Conservation (phyloP, 2,888 invertebrate species). For the Callosobruchus maculatus region DNA sequence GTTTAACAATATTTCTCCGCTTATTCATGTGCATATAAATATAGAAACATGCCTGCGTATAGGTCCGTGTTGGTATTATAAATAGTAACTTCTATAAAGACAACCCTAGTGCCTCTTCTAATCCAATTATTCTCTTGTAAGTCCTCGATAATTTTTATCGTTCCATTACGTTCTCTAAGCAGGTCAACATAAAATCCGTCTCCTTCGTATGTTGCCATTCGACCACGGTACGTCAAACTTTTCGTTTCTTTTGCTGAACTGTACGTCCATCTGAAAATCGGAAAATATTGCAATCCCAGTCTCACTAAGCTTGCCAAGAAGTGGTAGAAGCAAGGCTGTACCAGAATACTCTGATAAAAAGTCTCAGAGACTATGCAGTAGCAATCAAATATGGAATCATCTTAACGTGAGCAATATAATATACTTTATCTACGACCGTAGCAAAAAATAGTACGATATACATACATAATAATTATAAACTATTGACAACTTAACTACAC, state of each 20-base stretch:
- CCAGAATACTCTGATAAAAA: no score
- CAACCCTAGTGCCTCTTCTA: conserved; percentile 61
- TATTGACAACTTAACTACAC: no score
- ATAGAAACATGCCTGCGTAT: conserved; percentile 14
- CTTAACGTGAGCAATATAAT: no score
- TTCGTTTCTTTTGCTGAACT: conserved; percentile 42
- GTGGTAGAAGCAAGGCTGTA: no score
- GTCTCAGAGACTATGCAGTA: no score
- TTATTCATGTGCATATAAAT: no score
- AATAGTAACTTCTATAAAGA: conserved; percentile 68
- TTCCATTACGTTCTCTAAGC: conserved; percentile 43
- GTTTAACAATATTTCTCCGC: no score
- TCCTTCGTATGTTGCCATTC: conserved; percentile 53
- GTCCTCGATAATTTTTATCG: conserved; percentile 47
- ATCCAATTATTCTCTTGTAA: conserved; percentile 64
- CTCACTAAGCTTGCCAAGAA: background rate
- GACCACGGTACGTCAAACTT: conserved; percentile 50
- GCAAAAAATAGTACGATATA: no score
- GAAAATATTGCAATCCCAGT: conserved; percentile 3
- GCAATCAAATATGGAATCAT: no score
- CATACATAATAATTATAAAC: no score
- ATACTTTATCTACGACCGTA: no score
- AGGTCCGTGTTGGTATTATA: conserved; percentile 70
- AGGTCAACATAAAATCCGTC: conserved; percentile 59
- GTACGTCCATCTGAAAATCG: conserved; percentile 48